Conservation (phyloP, 2,113 vertebrate species). For the Nannobrachium achirus region DNA sequence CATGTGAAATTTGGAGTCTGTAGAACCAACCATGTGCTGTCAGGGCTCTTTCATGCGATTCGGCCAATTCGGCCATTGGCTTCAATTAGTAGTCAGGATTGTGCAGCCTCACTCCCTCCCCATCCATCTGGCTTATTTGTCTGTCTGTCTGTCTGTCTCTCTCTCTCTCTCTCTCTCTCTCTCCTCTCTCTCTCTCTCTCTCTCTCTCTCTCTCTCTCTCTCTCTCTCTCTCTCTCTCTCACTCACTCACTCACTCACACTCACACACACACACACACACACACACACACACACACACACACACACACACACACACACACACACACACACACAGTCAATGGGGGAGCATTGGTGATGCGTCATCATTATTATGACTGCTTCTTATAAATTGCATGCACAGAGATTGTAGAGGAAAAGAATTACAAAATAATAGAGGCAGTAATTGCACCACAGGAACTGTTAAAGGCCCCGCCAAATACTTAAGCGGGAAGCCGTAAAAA, state of each 20-base stretch:
- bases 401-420: background rate
- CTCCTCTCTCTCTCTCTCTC: background rate
- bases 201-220: background rate
- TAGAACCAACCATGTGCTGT: too few species aligned
- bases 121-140: background rate
- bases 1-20: too few species aligned
- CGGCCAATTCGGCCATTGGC: too few species aligned
- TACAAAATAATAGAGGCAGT: background rate
- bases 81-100: too few species aligned
- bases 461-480: background rate
- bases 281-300: conserved; percentile 3
- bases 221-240: background rate
- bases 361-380: conserved; percentile 4
- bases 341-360: conserved; percentile 1
- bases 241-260: background rate
- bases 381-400: conserved; percentile 8
- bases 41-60: too few species aligned
- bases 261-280: background rate
- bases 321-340: background rate
- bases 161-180: background rate
- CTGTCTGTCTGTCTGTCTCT: background rate
- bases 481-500: background rate
- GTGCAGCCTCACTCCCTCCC: background rate
- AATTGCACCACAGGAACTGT: background rate
- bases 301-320: background rate